phyloP scores from a whole-genome alignment of 2,113 vertebrate species.

The Nettapus auritus region DNA sequence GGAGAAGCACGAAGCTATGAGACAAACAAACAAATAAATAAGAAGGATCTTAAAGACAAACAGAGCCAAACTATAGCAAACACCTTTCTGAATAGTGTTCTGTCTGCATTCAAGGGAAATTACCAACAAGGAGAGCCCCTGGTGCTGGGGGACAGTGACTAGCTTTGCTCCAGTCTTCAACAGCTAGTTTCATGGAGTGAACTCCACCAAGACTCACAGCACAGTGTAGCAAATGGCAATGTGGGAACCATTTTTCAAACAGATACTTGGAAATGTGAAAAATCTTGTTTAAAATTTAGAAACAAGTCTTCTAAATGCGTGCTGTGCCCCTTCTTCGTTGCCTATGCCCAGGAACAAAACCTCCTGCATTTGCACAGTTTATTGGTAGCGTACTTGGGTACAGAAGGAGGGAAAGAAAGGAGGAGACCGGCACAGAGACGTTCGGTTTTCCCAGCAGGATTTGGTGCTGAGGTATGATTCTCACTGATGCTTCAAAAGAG shows the following conservation, averaged over 20 bases:
- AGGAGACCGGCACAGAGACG: neutral
- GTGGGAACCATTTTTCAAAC: neutral
- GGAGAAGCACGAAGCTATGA: neutral
- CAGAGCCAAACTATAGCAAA: neutral
- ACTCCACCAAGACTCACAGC: neutral
- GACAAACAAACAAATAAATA: neutral
- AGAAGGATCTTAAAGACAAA: neutral
- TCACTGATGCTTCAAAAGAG: neutral
- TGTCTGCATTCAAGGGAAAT: neutral
- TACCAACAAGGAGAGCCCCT: accelerated
- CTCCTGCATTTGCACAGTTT: accelerated
- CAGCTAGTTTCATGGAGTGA: neutral
- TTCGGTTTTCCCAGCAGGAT: neutral
- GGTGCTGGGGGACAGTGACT: accelerated
- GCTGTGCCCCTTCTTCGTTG: neutral
- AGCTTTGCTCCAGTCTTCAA: neutral
- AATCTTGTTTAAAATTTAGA: neutral
- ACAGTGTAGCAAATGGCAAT: neutral
- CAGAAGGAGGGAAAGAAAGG: neutral
- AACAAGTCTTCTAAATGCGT: neutral
- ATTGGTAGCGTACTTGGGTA: neutral
- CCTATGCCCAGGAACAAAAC: accelerated
- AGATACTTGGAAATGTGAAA: neutral
- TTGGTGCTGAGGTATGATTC: neutral
- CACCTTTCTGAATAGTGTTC: neutral